Evolutionary conservation across 2,888 invertebrate genomes (phyloP), one percentile per base, ranked within the genome.

Genomic region (Hermaeophaga mercurialis): DNA sequence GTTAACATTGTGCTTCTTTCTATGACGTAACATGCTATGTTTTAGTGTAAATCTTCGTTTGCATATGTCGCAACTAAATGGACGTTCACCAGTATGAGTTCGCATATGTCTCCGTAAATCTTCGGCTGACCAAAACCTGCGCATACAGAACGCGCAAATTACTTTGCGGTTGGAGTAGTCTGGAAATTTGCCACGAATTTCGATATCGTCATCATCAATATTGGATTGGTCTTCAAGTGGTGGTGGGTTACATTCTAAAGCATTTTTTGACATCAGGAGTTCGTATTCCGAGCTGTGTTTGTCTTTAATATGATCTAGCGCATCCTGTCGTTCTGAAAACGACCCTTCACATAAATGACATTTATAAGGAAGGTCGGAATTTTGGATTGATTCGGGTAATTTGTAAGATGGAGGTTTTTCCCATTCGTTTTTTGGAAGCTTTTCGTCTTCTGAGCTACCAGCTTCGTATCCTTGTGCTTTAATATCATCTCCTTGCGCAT

Each of bases 111-210:
- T 85, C 0, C 95, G 84, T 3, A 96, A 80, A 76, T 96, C 96
- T 75, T 96, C 95, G 0, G 94, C 91, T 0, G 95, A 95, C 94
- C 94, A 95, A 80, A 96, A 96, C 41, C 94, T 87, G 59, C 95
- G 89, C 74, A 94, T 84, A 76, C 96, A 96, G 73, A 96, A 93
- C 0, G 94, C 94, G 75, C 96, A 94, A 54, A 92, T 90, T 4
- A 89, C 92, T 82, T 92, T 92, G 70, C 92, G 83, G 70, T 92
- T 91, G 56, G 90, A 89, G 70, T 93, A 92, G 73, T 92, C 92
- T 0, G 91, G 91, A 74, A 91, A 90, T 68, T 90, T 89, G 38
- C 91, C 90, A 19, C 88, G 79, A 45, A 87, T 85, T 59, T 87
- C 87, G 65, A 85, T 86, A 31, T 87, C 87, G 57, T 89, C 88